These are phyloP conservation scores for Dicyrtomina minuta DNA, from an alignment of 2,888 invertebrate genomes.

Conservation along the genomic window DNA sequence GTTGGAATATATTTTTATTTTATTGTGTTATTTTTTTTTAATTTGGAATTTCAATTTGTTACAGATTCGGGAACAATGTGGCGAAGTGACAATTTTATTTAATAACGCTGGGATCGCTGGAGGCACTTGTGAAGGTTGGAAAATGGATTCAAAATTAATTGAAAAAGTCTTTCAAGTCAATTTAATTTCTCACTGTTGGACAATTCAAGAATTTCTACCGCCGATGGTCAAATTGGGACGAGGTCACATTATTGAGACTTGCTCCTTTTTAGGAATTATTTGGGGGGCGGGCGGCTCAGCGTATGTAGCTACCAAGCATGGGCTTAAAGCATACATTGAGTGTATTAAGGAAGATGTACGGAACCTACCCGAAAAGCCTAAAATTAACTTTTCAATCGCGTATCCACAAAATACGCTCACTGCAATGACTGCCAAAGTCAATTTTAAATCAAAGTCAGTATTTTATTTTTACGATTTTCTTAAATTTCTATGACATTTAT, in stretches of 20 bases:
- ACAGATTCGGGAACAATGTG: constrained; percentile 11
- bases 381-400: constrained; percentile 1
- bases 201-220: constrained; percentile 13
- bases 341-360: constrained; percentile 17
- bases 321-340: constrained; percentile 14
- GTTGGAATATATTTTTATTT: too few species aligned
- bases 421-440: neutral
- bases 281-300: constrained; percentile 22
- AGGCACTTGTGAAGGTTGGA: constrained; percentile 1
- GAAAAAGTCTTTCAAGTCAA: constrained; percentile 16
- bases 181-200: constrained; percentile 11
- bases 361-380: neutral
- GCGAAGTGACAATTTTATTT: constrained; percentile 20
- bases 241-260: constrained; percentile 15
- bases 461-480: too few species aligned
- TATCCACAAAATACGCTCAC: constrained; percentile 21
- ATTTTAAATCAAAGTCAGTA: constrained; percentile 5
- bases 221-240: neutral
- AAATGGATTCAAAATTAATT: neutral
- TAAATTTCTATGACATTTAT: too few species aligned
- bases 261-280: constrained; percentile 9
- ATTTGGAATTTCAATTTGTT: too few species aligned
- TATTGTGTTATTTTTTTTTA: too few species aligned
- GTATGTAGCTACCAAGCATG: constrained; percentile 38
- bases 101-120: constrained; percentile 24